phyloP scores from a whole-genome alignment of 2,888 invertebrate genomes.

The Pachycephus smyrnensis region DNA sequence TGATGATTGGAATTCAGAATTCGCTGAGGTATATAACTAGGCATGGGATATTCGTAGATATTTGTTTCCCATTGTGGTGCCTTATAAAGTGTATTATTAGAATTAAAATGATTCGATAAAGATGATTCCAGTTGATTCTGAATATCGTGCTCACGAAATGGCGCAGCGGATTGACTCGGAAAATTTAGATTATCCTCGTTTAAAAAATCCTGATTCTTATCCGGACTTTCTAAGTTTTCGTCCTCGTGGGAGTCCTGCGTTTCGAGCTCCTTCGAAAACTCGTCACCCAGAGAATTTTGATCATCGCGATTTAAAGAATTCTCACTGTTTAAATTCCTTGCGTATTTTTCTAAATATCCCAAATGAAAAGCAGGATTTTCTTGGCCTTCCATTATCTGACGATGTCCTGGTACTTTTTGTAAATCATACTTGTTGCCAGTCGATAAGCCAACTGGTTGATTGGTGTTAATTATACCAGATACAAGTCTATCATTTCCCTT shows the following conservation, averaged over 20 bases:
- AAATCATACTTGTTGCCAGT: not conserved
- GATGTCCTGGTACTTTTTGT: not conserved
- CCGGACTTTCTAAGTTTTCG: not conserved
- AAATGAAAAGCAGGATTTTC: constrained; percentile 25
- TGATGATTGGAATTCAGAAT: constrained; percentile 19
- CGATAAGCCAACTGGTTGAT: not conserved
- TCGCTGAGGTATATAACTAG: constrained; percentile 29
- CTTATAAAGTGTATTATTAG: not conserved
- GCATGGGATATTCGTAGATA: constrained; percentile 30
- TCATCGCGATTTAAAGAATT: constrained; percentile 9
- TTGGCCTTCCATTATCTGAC: not conserved
- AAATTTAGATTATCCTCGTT: constrained; percentile 1
- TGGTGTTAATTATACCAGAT: not conserved
- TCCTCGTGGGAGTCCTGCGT: not conserved
- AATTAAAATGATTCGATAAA: not conserved
- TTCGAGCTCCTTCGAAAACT: constrained; percentile 7
- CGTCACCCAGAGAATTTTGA: constrained; percentile 8
- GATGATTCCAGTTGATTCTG: not conserved
- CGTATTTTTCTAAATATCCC: constrained; percentile 32
- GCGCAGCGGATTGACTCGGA: not conserved
- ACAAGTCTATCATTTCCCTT: not conserved
- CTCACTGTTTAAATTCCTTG: constrained; percentile 23
- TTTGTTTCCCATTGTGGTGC: constrained; percentile 17
- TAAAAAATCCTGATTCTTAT: not conserved
- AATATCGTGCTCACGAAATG: not conserved